Percentiles rank a stretch among this genome's conserved stretches.
Conservation (phyloP, 2,113 vertebrate species). For the Phodopus roborovskii region DNA sequence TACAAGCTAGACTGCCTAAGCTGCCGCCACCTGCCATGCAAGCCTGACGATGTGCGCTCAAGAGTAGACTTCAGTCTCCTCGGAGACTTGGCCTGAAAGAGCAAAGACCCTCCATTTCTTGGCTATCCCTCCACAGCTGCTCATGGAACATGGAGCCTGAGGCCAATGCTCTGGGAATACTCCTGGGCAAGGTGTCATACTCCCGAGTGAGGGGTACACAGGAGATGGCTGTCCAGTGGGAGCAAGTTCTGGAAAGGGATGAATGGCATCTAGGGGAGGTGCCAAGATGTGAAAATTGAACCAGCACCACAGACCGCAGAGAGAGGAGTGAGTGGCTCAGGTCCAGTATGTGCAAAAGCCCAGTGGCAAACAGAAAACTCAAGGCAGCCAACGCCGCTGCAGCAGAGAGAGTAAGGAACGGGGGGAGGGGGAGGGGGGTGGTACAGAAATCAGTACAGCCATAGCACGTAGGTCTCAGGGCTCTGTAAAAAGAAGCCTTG, state of each 20-base stretch:
- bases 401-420: background rate
- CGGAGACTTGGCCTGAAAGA: background rate
- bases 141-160: fast-evolving
- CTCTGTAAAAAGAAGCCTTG: background rate
- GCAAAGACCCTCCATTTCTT: background rate
- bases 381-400: background rate
- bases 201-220: background rate
- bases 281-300: background rate
- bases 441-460: background rate
- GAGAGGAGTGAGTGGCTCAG: background rate
- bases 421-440: background rate
- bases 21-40: background rate
- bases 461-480: background rate
- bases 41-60: background rate
- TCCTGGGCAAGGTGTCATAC: background rate
- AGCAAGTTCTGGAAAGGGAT: background rate
- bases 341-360: background rate
- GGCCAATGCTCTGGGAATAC: background rate
- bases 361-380: background rate
- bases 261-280: background rate
- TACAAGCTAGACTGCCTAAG: background rate
- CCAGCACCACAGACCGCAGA: background rate
- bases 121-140: background rate
- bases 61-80: background rate
- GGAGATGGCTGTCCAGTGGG: background rate